Evolutionary conservation across 2,888 invertebrate species (phyloP).

Genomic region (Trachelus stipa): DNA sequence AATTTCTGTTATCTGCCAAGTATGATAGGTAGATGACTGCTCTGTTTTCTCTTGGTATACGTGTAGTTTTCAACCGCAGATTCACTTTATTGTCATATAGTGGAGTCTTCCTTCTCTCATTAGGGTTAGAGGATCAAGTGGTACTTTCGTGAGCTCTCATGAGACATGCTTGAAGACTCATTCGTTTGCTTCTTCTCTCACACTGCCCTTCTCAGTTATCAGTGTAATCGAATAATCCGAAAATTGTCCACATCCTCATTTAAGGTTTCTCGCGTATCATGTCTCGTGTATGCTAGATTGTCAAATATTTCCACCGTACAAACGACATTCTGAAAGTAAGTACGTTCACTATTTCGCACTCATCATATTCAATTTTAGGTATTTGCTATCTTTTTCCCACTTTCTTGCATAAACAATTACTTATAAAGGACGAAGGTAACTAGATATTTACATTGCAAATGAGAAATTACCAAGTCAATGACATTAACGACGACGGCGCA

Average conservation of each 20-base stretch:
- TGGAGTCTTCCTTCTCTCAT: background rate
- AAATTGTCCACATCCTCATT: slow-evolving; percentile 52
- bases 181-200: background rate
- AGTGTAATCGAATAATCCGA: slow-evolving; percentile 35
- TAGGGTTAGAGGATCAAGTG: background rate
- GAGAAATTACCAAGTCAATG: background rate
- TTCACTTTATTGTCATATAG: background rate
- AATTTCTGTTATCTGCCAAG: background rate
- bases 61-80: background rate
- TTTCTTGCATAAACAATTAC: background rate
- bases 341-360: background rate
- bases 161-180: background rate
- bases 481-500: background rate
- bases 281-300: background rate
- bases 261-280: background rate
- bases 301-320: background rate
- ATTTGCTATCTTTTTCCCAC: background rate
- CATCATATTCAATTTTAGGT: background rate
- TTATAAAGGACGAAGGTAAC: background rate
- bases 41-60: background rate
- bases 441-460: background rate
- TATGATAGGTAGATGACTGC: background rate
- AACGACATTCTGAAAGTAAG: background rate
- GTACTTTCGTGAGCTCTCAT: background rate
- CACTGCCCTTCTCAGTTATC: slow-evolving; percentile 25